Evolutionary conservation across 2,888 invertebrate genomes (phyloP), one percentile per base, ranked within the genome.

Genomic region (Sesia apiformis): DNA sequence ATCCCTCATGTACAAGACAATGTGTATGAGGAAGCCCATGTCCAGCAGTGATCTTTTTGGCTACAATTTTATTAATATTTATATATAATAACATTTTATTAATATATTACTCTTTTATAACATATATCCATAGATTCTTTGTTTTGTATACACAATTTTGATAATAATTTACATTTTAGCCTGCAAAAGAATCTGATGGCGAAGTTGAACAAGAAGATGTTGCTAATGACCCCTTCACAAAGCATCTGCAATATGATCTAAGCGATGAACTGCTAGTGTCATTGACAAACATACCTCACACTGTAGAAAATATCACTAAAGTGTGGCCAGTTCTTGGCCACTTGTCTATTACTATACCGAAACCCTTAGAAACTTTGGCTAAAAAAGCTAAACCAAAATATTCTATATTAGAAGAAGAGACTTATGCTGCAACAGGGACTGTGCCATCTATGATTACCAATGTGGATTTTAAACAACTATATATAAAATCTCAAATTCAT

Each of bases 201-300:
- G 76, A 79, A 52, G 61, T 53, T 57, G 76, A 79, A 8, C 59
- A 64, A 58, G 72, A 78, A 53, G 23, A 23, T 23, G 49, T 56
- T 7, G 61, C 70, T 7, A 69, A 80, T 72, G 94, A 95, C 79
- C 93, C 94, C 1, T 96, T 95, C 76, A 84, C 87, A 0, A 90
- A 91, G 67, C 96, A 96, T 78, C 79, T 94, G 4, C 90, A 91
- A 57, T 85, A 92, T 78, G 94, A 95, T 62, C 78, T 96, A 56
- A 88, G 90, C 58, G 91, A 93, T 58, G 90, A 90, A 53, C 76
- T 95, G 57, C 82, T 94, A 39, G 90, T 93, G 53, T 84, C 90
- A 3, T 74, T 94, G 1, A 91, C 93, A 53, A 89, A 81, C 53
- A 90, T 92, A 4, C 82, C 85, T 4, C 54, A 53, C 0, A 68